Conservation (phyloP, 2,113 vertebrate species). For the Prionailurus bengalensis region DNA sequence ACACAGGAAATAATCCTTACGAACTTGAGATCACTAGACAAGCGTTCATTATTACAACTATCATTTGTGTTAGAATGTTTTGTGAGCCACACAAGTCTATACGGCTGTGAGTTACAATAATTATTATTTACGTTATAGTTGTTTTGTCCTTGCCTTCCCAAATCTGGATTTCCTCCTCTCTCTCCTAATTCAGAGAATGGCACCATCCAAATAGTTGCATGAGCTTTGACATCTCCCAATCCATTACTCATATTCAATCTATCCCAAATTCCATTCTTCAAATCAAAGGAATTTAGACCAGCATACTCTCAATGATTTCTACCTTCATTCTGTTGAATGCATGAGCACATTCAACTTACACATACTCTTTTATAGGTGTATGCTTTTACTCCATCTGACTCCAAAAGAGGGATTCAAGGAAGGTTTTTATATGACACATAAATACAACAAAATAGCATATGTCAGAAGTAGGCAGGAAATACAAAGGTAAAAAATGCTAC, state of each 20-base stretch:
- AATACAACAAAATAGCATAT: neutral
- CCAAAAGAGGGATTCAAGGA: neutral
- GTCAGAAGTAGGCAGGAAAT: neutral
- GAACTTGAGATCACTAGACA: neutral
- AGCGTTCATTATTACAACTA: neutral
- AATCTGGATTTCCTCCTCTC: neutral
- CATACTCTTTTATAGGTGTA: neutral
- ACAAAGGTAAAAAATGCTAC: neutral
- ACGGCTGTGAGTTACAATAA: neutral
- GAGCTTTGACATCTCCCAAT: neutral
- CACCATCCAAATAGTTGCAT: neutral
- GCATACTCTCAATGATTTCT: neutral
- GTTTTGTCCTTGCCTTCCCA: neutral
- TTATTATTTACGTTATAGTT: constrained; percentile 49
- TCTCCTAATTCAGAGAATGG: neutral
- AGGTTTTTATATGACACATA: neutral
- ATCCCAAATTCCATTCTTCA: neutral
- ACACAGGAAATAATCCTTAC: neutral
- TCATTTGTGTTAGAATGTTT: neutral
- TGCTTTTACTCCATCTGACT: neutral
- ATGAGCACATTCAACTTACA: neutral
- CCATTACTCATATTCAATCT: neutral
- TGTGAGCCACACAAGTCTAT: neutral
- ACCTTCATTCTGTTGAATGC: neutral
- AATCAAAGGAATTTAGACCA: neutral